Evolutionary conservation across 1,140 invertebrate genomes (phyloP).

Genomic region (Subanguina moxae): DNA sequence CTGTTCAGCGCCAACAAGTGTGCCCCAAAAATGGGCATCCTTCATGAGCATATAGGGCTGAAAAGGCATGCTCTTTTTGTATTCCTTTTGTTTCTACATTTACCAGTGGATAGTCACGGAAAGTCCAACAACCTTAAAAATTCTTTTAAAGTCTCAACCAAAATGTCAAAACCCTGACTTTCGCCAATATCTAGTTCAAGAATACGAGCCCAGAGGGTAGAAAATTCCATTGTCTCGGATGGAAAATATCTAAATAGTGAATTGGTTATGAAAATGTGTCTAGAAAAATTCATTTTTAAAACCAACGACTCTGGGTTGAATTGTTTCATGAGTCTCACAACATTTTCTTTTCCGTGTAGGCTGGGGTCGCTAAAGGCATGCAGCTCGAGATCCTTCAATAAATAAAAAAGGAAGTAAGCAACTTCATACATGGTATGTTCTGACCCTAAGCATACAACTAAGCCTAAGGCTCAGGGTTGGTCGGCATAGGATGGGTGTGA

Average conservation of each 20-base stretch:
- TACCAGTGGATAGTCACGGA: slow-evolving; percentile 87
- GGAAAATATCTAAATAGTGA: slow-evolving; percentile 73
- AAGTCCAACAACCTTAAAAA: slow-evolving; percentile 60
- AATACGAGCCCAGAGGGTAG: slow-evolving; percentile 83
- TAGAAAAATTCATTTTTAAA: slow-evolving; percentile 10
- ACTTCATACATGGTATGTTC: too few species aligned
- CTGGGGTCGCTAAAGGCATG: slow-evolving; percentile 79
- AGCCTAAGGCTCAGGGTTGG: too few species aligned
- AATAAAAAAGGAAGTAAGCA: too few species aligned
- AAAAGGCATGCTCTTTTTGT: too few species aligned
- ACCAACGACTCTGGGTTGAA: slow-evolving; percentile 73
- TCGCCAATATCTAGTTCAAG: slow-evolving; percentile 74
- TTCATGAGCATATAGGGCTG: slow-evolving; percentile 60
- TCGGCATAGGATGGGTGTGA: too few species aligned
- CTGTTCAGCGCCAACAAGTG: slow-evolving; percentile 82
- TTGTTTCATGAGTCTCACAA: slow-evolving; percentile 70
- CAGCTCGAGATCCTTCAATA: slow-evolving; percentile 64
- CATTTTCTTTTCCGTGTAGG: slow-evolving; percentile 77
- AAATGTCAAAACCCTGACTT: slow-evolving; percentile 69
- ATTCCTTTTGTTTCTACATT: too few species aligned
- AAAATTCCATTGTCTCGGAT: slow-evolving; percentile 81
- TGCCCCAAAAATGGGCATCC: slow-evolving; percentile 79
- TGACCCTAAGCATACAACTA: too few species aligned
- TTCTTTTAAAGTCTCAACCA: not conserved
- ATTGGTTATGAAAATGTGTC: slow-evolving; percentile 8